Evolutionary conservation across 2,888 invertebrate genomes (phyloP), one percentile per base, ranked within the genome.

Genomic region (Watsonalla cultraria): DNA sequence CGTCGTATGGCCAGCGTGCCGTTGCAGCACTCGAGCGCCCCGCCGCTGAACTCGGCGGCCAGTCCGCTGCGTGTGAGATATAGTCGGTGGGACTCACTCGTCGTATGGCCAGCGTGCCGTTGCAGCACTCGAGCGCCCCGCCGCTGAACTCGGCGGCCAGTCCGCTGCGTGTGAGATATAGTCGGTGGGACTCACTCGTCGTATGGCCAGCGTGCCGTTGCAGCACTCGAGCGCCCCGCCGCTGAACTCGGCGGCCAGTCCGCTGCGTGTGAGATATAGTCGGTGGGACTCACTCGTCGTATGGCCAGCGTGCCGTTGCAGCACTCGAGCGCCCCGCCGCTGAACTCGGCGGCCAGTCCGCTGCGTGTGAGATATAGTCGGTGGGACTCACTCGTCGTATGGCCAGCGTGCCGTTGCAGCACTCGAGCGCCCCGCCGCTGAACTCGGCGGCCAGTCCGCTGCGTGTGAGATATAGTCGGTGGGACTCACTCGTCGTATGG

Each of bases 161-260:
- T 6, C 95, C 94, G 84, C 98, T 96, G 84, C 94, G 61, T 66
- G 98, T 96, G 72, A 99, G 39, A 1, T 34, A 15, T 42, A 11
- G 7, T n/a, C 47, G 5, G 47, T 14, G 4, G 46, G 13, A 61
- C 69, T 61, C 15, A 80, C 96, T 87, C 96, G 93, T 70, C 97
- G 92, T 47, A 99, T 93, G 6, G 98, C 98, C 53, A 99, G 93
- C 0, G 95, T 95, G 45, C 96, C 96, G 81, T 97, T 96, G 75
- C 97, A 97, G 87, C 99, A 98, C 94, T 98, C 97, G 2, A 99
- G 92, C 7, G 97, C 96, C 48, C 99, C 99, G 33, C 95, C 96
- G 34, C 94, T 94, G 90, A 99, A 98, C 86, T 99, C 99, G 0
- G 94, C 95, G 59, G 68, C 98, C 14, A 97, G 86, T 6, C 95